Base-by-base conservation (phyloP, 2,797 vertebrate genomes). In the Morelia viridis region DNA sequence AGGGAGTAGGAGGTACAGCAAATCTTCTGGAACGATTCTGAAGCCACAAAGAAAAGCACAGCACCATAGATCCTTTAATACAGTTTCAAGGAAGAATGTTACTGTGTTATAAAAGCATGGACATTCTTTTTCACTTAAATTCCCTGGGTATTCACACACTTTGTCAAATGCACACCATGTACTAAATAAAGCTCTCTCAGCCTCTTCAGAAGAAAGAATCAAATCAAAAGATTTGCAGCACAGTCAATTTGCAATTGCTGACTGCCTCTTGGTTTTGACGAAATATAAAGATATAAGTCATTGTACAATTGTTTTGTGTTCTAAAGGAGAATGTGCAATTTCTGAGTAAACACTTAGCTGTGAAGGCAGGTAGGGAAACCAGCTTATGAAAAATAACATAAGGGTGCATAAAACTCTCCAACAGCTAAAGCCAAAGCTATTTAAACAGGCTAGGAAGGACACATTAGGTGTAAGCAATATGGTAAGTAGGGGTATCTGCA, bases 201-300 rank as follows among this genome's bases (percentile, higher is more conserved):
- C 15, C 24, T 41, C 65, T 83, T 56, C 17, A 56, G 53, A 61
- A 85, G 46, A 86, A 89, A 57, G 76, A 64, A 68, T 90, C 31
- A 41, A 28, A 94, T 68, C 71, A 15, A 5, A 90, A 94, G 91
- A 28, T 90, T 41, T 22, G 64, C 85, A 92, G 35, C 64, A 85
- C 85, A 15, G 41, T 53, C 76, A 90, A 89, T 46, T 6, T 92
- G 41, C 56, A 0, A 13, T 94, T 93, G 64, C 76, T 64, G 91
- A 93, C 86, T 1, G 56, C 58, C 15, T 93, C 92, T 92, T 83
- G 26, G 68, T 93, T 91, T 90, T 90, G 19, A 91, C 91, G 50
- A 94, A 91, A 87, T 87, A 13, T 56, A 60, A 65, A 90, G 80
- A 85, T 10, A 12, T 0, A 0, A 80, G 12, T 64, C n/a, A 71